Base-by-base conservation (phyloP, 2,797 vertebrate genomes). In the Microchirus variegatus region DNA sequence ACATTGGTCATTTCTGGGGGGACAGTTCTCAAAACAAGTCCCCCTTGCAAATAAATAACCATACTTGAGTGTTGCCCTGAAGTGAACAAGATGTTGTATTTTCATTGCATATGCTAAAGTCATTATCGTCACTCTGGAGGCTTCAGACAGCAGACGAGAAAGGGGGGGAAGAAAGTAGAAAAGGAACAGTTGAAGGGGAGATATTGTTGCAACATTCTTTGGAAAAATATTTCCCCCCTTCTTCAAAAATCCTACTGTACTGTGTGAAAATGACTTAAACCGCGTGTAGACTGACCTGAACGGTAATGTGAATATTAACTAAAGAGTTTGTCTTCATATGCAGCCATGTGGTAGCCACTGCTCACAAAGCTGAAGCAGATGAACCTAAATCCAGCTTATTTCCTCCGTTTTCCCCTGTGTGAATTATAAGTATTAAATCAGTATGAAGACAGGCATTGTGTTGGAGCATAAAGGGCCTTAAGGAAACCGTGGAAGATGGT, bases 391-490 rank as follows among this genome's bases (percentile, higher is more conserved):
- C 17, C 37, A 12, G 4, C 44, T 53, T 45, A 70, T 79, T 80
- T 78, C 72, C 73, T 55, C 18, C 48, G 31, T 74, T 70, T 77
- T 70, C 60, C 72, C 74, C 42, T 37, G 40, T 78, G 73, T 77
- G 69, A 70, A 68, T 80, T 65, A 40, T 15, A 15, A 70, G 53
- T 65, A 58, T 78, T 81, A 63, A 83, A 73, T 45, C 50, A 37
- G 70, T 22, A 80, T 83, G 78, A 89, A 88, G 73, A 71, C 69
- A 18, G n/a, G 67, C 83, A 84, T 88, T 90, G 86, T 88, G 59
- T 78, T 43, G 54, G 64, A 67, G n/a, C 63, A 80, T 69, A 70
- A 47, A 50, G 69, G 61, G 60, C 59, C 63, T 45, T 17, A 17
- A 58, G 66, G 66, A n/a, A n/a, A 11, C 56, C 59, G 52, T 19